Evolutionary conservation across 2,797 vertebrate species (phyloP), one percentile per base, ranked within the genome.

Genomic region (Chloroceryle inda): DNA sequence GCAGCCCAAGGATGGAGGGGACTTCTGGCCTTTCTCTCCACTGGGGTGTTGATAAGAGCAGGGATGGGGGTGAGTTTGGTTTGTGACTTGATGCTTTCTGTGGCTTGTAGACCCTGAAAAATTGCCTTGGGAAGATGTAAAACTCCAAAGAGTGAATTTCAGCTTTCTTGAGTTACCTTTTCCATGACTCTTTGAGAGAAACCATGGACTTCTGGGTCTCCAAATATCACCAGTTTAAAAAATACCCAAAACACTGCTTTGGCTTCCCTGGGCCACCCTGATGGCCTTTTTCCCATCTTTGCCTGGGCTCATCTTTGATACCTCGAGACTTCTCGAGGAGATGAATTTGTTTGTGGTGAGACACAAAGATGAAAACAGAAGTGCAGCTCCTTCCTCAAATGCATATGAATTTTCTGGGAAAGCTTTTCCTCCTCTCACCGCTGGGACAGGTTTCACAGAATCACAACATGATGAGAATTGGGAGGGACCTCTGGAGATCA

Each of bases 181-280:
- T 33, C 13, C 13, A 4, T 1, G 4, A 35, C 2, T 35, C 10
- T 26, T 21, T 37, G 37, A 63, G 27, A 73, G 20, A 74, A 37
- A 15, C 27, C 20, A 9, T 24, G 64, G 63, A 35, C 1, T 4
- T 44, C 20, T 74, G 20, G 20, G 22, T 37, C 13, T 21, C 10
- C 31, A 66, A 53, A 84, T 12, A 9, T 4, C 11, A 27, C 2
- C 4, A 2, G 4, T 31, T 59, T 58, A 22, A 49, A 67, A 63
- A 24, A 15, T 2, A 0, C 0, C 2, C 27, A 1, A 0, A 2
- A 1, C 24, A 22, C 20, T 15, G 4, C 16, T 89, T 52, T 31
- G 29, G 3, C 7, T 64, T 72, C 14, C 11, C 5, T 11, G 24
- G 20, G 23, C 18, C 17, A 31, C 14, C 6, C 5, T n/a, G 24